Base-by-base conservation (phyloP, 2,888 invertebrate genomes). In the Cynaeus angustus region DNA sequence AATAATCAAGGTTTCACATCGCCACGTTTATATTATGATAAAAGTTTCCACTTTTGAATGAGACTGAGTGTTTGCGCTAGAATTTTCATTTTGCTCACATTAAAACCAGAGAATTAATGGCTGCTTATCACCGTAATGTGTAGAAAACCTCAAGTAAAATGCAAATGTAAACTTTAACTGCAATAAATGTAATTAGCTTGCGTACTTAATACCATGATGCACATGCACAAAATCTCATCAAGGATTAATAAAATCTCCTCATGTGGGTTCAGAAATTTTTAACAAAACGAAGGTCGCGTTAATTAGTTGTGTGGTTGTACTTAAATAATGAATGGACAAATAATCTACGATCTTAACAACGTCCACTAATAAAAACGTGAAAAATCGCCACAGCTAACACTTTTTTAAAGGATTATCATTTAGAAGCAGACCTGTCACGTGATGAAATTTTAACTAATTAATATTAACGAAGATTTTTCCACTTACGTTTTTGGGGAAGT, bases 361-460 rank as follows among this genome's bases (percentile, higher is more conserved):
- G 12, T 3, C 1, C 52, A 52, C 30, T 52, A 52, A 52, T 52
- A 52, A 52, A 33, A 13, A 12, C 33, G 13, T 52, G 33, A 52
- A 52, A 52, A 52, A 52, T 50, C 50, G 28, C 30, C 12, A n/a
- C n/a, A n/a, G n/a, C n/a, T n/a, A n/a, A n/a, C n/a, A n/a, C n/a
- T n/a, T n/a, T n/a, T n/a, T n/a, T n/a, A n/a, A n/a, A n/a, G n/a
- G n/a, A n/a, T n/a, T n/a, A n/a, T n/a, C 33, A 55, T 38, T 55
- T 37, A 8, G 53, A 55, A 21, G 21, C 14, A 53, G 26, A 53
- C 14, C 37, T 37, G 33, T 53, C 53, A 53, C 53, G 53, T 53
- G 37, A 55, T 55, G 37, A 38, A 37, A 55, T 55, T 55, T 55
- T n/a, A 37, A n/a, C 37, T 55, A 38, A 55, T 55, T 55, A 55